A percentile compares a stretch with the other conserved stretches of the same genome.
phyloP scores from a whole-genome alignment of 2,797 vertebrate genomes.

The Amazona ochrocephala region DNA sequence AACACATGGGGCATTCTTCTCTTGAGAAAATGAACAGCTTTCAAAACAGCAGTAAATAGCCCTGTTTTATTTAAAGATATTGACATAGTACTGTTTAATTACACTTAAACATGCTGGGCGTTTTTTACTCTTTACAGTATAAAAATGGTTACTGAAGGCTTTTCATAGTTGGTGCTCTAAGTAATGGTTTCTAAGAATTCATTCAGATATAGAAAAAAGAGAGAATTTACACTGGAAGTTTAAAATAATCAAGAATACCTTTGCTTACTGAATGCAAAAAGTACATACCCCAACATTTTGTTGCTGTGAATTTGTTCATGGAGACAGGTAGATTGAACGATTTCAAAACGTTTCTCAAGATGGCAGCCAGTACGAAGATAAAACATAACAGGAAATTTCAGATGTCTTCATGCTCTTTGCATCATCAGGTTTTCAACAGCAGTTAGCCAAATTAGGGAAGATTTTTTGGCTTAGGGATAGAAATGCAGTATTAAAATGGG shows the following conservation, averaged over 20 bases:
- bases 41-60: not conserved
- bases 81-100: not conserved
- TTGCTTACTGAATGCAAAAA: not conserved
- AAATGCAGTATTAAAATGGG: not conserved
- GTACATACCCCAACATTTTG: not conserved
- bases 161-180: not conserved
- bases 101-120: not conserved
- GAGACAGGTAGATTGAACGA: not conserved
- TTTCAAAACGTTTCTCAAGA: not conserved
- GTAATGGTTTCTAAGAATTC: not conserved
- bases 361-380: not conserved
- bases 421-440: not conserved
- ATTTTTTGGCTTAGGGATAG: not conserved
- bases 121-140: not conserved
- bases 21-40: conserved; percentile 34
- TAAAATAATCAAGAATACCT: not conserved
- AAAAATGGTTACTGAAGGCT: not conserved
- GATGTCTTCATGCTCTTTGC: not conserved
- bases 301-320: not conserved
- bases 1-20: not conserved
- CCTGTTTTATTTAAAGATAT: not conserved
- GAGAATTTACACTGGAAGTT: not conserved
- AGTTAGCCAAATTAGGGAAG: not conserved
- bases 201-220: not conserved
- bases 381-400: not conserved